Conservation (phyloP, 2,113 vertebrate genomes). For the Paratilapia polleni region DNA sequence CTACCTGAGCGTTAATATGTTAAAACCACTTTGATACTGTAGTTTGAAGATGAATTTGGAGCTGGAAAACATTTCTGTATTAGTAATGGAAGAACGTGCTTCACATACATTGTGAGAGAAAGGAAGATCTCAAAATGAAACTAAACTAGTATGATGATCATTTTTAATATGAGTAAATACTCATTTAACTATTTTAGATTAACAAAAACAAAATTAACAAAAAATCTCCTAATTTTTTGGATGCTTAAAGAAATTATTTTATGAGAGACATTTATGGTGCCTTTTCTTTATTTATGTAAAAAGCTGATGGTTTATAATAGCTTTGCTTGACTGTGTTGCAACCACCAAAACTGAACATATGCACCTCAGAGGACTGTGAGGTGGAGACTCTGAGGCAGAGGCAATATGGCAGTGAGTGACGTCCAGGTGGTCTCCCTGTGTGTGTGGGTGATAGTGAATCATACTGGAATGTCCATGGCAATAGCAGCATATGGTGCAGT, state of each 20-base stretch:
- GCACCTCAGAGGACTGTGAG: not conserved
- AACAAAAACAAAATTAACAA: not conserved
- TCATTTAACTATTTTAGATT: not conserved
- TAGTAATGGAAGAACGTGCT: too few relatives aligned
- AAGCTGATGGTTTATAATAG: not conserved
- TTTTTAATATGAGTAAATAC: not conserved
- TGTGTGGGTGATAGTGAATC: constrained; percentile 23
- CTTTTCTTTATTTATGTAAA: not conserved
- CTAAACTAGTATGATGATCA: not conserved
- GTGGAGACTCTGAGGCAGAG: too few relatives aligned
- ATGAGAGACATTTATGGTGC: not conserved
- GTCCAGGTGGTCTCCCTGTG: constrained; percentile 48
- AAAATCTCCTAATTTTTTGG: not conserved
- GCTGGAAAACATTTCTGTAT: too few relatives aligned
- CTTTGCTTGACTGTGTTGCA: not conserved
- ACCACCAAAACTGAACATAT: not conserved
- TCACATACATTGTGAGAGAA: not conserved
- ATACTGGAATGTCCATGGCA: constrained; percentile 56
- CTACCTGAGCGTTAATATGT: not conserved
- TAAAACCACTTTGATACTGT: not conserved
- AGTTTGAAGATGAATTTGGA: too few relatives aligned
- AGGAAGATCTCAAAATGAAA: not conserved
- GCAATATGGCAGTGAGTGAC: not conserved
- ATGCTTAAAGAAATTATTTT: too few relatives aligned
- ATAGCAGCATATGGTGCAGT: constrained; percentile 84